Evolutionary conservation across 2,888 invertebrate species (phyloP).

Genomic region (Sicus ferrugineus): DNA sequence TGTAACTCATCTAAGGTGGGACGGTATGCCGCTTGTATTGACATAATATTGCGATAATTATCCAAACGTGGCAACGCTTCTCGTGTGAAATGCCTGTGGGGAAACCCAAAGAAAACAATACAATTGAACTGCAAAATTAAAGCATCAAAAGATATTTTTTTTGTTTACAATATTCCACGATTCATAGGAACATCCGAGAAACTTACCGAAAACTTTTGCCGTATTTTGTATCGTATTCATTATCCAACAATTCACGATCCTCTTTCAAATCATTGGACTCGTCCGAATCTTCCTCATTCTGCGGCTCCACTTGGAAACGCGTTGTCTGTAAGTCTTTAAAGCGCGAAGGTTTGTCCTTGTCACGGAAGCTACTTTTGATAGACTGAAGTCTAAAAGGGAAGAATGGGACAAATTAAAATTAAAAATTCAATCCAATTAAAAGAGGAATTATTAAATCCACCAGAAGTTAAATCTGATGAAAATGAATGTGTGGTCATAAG

Average conservation of each 20-base stretch:
- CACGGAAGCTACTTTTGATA: constrained; percentile 72
- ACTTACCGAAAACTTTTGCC: constrained; percentile 79
- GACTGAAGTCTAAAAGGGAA: constrained; percentile 52
- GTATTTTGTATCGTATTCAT: constrained; percentile 74
- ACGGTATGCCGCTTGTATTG: constrained; percentile 84
- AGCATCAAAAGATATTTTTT: background rate
- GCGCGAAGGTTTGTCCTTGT: constrained; percentile 71
- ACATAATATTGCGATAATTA: constrained; percentile 89
- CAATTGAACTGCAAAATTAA: background rate
- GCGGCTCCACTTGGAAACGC: constrained; percentile 69
- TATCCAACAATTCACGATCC: constrained; percentile 66
- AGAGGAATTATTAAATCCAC: too few species aligned
- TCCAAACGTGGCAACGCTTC: constrained; percentile 88
- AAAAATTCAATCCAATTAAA: background rate
- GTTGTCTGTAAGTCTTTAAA: constrained; percentile 70
- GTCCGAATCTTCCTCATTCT: constrained; percentile 60
- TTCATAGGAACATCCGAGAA: background rate
- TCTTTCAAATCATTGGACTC: constrained; percentile 66
- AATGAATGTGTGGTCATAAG: too few species aligned
- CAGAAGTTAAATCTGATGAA: too few species aligned
- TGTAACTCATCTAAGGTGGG: constrained; percentile 90
- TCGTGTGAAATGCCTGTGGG: constrained; percentile 78
- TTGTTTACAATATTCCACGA: background rate
- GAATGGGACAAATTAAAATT: background rate
- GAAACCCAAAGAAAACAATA: background rate